A percentile compares a stretch with the other conserved stretches of the same genome.
These are phyloP conservation scores for Melospiza melodia DNA, from an alignment of 2,113 vertebrate genomes.

Conservation along the genomic window DNA sequence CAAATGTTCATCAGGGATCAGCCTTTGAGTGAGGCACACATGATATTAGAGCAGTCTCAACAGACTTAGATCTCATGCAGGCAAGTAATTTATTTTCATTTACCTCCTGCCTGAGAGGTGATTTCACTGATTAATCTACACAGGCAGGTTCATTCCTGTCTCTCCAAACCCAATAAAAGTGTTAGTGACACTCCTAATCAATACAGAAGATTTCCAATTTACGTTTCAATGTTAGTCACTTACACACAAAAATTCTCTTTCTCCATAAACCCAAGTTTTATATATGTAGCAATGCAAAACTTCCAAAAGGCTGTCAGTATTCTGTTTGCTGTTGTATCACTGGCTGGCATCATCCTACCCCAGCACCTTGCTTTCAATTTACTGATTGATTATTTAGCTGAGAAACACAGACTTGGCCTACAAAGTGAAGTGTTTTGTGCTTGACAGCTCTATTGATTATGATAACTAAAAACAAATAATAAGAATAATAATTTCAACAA, in stretches of 20 bases:
- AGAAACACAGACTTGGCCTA: not conserved
- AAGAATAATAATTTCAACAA: not conserved
- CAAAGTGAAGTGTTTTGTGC: not conserved
- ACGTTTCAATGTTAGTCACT: not conserved
- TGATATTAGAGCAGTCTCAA: not conserved
- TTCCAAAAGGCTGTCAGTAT: not conserved
- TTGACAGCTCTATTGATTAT: not conserved
- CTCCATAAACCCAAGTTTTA: not conserved
- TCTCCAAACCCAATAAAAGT: not conserved
- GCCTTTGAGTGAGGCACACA: not conserved
- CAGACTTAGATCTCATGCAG: not conserved
- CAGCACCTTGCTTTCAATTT: not conserved
- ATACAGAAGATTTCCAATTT: not conserved
- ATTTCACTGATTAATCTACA: constrained; percentile 20
- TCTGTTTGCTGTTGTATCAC: not conserved
- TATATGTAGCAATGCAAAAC: not conserved
- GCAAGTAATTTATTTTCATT: constrained; percentile 45
- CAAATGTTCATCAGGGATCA: not conserved
- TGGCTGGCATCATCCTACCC: not conserved
- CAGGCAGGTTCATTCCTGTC: not conserved
- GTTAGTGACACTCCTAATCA: not conserved
- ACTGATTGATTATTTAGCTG: not conserved
- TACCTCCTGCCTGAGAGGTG: not conserved
- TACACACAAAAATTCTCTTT: not conserved
- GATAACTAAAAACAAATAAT: not conserved